phyloP scores from a whole-genome alignment of 2,888 invertebrate genomes.

The Lepidonotus clava region DNA sequence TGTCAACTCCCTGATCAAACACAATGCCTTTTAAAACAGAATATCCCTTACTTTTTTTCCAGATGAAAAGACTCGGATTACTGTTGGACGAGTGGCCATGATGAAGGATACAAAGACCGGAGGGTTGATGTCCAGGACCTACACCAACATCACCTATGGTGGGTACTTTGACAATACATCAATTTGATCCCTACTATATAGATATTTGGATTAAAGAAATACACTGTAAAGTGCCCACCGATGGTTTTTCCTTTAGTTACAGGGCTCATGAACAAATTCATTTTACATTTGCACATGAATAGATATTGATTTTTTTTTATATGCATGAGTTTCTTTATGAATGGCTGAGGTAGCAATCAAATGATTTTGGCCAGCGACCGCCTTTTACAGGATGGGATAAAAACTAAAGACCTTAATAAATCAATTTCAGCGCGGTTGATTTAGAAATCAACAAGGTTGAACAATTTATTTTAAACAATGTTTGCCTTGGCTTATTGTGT shows the following conservation, averaged over 20 bases:
- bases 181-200: no score
- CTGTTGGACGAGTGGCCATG: slow-evolving; percentile 71
- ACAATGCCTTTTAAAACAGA: no score
- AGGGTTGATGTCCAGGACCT: slow-evolving; percentile 71
- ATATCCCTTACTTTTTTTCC: slow-evolving; percentile 61
- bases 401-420: no score
- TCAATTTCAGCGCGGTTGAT: no score
- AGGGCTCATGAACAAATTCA: not conserved
- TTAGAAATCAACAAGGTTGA: no score
- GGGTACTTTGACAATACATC: slow-evolving; percentile 47
- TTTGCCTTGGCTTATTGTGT: not conserved
- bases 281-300: not conserved
- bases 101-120: slow-evolving; percentile 68
- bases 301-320: not conserved
- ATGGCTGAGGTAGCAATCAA: no score
- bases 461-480: no score
- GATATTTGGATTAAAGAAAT: no score
- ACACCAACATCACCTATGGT: slow-evolving; percentile 73
- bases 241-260: not conserved
- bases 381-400: no score
- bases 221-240: not conserved
- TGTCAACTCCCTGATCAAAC: no score
- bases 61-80: slow-evolving; percentile 68
- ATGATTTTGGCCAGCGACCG: no score
- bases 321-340: not conserved